These are phyloP conservation scores for Apotomis capreana DNA, from an alignment of 2,888 invertebrate genomes.

Conservation along the genomic window DNA sequence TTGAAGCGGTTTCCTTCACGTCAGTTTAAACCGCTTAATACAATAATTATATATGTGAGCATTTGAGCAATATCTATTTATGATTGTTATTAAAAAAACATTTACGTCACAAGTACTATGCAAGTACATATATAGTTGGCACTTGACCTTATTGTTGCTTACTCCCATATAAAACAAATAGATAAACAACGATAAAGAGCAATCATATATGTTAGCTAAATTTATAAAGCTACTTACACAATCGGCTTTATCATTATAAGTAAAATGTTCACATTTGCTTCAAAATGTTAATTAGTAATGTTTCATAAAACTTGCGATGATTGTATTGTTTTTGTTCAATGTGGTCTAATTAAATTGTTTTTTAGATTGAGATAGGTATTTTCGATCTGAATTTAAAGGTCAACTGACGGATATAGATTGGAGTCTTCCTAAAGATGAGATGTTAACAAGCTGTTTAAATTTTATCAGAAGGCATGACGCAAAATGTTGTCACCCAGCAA, in stretches of 20 bases:
- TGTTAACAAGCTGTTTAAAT: not conserved
- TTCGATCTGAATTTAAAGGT: not conserved
- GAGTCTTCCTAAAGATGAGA: not conserved
- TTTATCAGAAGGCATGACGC: not conserved
- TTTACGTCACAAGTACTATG: constrained; percentile 54
- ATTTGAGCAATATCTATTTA: not conserved
- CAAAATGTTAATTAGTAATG: constrained; percentile 15
- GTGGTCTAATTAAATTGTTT: constrained; percentile 32
- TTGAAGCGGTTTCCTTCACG: no score
- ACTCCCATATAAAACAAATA: constrained; percentile 44
- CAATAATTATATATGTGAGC: no score
- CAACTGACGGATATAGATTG: not conserved
- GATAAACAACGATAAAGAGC: constrained; percentile 60
- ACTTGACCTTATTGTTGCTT: constrained; percentile 60
- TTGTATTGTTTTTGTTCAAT: constrained; percentile 46
- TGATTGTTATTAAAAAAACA: constrained; percentile 2
- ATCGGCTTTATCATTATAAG: constrained; percentile 44
- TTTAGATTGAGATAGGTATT: not conserved
- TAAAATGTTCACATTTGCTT: constrained; percentile 50
- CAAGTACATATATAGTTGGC: constrained; percentile 61
- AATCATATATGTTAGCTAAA: constrained; percentile 56
- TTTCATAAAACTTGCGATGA: constrained; percentile 34
- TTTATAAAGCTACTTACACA: constrained; percentile 21
- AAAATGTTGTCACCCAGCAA: no score
- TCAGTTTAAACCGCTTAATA: no score